Percentiles rank a stretch among this genome's conserved stretches.
Evolutionary conservation across 1,140 invertebrate species (phyloP).

Genomic region (Pseudoatta argentina): DNA sequence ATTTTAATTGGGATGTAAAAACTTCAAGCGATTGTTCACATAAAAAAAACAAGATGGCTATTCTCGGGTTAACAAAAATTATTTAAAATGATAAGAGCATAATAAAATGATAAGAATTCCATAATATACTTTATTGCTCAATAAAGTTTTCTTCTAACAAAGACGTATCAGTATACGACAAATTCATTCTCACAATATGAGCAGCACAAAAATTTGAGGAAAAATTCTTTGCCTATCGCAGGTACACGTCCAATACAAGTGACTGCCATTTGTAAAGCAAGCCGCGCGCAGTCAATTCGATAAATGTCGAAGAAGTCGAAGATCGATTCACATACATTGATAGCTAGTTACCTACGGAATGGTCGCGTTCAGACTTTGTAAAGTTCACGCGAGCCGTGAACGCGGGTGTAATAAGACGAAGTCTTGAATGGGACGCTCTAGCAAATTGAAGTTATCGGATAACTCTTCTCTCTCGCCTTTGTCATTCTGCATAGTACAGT

Average conservation of each 20-base stretch:
- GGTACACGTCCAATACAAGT: not conserved
- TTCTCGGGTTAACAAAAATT: too few species aligned
- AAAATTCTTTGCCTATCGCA: not conserved
- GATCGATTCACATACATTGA: slow-evolving; percentile 39
- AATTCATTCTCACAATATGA: not conserved
- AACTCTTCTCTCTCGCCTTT: slow-evolving; percentile 39
- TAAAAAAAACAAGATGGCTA: too few species aligned
- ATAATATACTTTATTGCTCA: not conserved
- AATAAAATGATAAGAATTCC: not conserved
- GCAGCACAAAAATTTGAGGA: slow-evolving; percentile 24
- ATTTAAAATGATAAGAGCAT: too few species aligned
- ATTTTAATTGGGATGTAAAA: too few species aligned
- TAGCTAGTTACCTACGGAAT: slow-evolving; percentile 15
- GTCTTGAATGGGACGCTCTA: slow-evolving; percentile 32
- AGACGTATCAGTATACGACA: not conserved
- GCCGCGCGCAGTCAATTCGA: slow-evolving; percentile 45
- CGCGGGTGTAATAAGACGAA: slow-evolving; percentile 7
- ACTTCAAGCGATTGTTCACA: too few species aligned
- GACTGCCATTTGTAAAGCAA: slow-evolving; percentile 33
- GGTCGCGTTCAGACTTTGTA: not conserved
- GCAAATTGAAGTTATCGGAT: slow-evolving; percentile 60
- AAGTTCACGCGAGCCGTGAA: slow-evolving; percentile 43
- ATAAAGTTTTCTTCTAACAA: not conserved
- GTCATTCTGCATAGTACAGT: slow-evolving; percentile 13
- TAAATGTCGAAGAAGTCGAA: slow-evolving; percentile 34